Percentiles rank a stretch among this genome's conserved stretches.
Conservation (phyloP, 2,888 invertebrate species). For the Macrophya alboannulata region DNA sequence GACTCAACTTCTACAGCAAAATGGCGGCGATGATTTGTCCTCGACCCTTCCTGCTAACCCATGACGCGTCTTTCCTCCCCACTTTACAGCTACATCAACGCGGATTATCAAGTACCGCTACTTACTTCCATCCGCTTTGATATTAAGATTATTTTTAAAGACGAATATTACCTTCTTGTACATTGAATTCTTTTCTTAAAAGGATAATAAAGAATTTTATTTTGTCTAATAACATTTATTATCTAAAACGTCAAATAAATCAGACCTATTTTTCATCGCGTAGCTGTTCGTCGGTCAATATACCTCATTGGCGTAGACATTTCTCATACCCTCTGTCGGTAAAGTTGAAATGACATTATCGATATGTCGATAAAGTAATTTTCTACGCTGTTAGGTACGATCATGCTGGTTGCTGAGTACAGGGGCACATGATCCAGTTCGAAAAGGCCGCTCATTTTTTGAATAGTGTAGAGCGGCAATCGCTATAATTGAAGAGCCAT, state of each 20-base stretch:
- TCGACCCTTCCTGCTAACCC: constrained; percentile 9
- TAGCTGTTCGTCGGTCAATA: not conserved
- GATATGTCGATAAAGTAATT: not conserved
- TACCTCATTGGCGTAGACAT: not conserved
- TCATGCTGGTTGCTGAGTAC: not conserved
- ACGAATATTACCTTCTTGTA: not conserved
- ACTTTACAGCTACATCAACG: not conserved
- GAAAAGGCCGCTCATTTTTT: not conserved
- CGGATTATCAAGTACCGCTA: constrained; percentile 21
- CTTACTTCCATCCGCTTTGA: not conserved
- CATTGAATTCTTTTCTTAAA: not conserved
- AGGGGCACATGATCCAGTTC: not conserved
- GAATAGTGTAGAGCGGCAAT: not conserved
- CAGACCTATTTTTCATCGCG: constrained; percentile 15
- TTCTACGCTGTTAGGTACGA: not conserved
- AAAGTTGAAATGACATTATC: not conserved
- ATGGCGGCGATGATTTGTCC: constrained; percentile 49
- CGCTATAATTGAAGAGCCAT: not conserved
- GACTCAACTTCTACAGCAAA: constrained; percentile 25
- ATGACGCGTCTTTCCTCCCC: constrained; percentile 49
- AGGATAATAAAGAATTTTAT: not conserved
- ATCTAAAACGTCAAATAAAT: not conserved
- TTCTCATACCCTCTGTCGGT: not conserved
- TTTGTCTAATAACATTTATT: not conserved
- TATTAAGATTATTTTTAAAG: not conserved